Percentiles rank a stretch among this genome's conserved stretches.
Conservation (phyloP, 1,140 invertebrate genomes). For the Bombyx mori region ASM3026992v2 NC_085130.1:4109001-4109500, state of each 20-base stretch:
- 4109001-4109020: too few species aligned
- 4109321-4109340: constrained; percentile 41
- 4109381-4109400: constrained; percentile 43
- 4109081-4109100: not conserved
- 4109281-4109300: constrained; percentile 43
- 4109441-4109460: not conserved
- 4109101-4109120: not conserved
- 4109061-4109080: too few species aligned
- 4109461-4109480: constrained; percentile 11
- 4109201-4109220: constrained; percentile 22
- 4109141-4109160: constrained; percentile 24
- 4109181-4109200: constrained; percentile 57
- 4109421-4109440: constrained; percentile 24
- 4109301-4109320: constrained; percentile 31
- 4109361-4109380: constrained; percentile 37
- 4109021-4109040: too few species aligned
- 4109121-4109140: not conserved
- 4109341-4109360: constrained; percentile 43
- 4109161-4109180: constrained; percentile 26
- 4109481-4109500: constrained; percentile 11
- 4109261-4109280: constrained; percentile 8
- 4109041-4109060: too few species aligned
- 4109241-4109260: not conserved
- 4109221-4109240: constrained; percentile 1
- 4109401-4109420: constrained; percentile 34